Percentiles rank a stretch among this genome's conserved stretches.
These are phyloP conservation scores for Phalacrocorax brasilianus DNA, from an alignment of 2,113 vertebrate genomes.

Conservation along the genomic window DNA sequence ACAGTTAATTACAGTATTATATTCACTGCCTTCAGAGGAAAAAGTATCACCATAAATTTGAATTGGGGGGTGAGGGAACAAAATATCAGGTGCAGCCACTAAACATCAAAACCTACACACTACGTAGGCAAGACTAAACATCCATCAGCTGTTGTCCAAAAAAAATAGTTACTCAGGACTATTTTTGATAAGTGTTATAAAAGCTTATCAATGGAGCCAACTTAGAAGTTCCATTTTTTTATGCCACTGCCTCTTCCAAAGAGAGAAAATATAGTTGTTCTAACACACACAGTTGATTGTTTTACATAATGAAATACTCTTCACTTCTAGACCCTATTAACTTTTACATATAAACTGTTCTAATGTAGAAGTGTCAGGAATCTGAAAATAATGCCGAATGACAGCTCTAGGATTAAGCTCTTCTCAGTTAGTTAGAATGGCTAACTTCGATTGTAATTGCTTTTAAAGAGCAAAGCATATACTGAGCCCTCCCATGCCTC, in stretches of 20 bases:
- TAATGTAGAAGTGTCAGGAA: conserved; percentile 58
- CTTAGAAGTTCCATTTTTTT: background rate
- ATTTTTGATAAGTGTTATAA: background rate
- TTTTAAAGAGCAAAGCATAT: conserved; percentile 66
- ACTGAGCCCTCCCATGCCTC: conserved; percentile 41
- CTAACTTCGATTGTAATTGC: conserved; percentile 64
- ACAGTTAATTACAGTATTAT: conserved; percentile 8
- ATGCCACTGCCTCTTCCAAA: background rate
- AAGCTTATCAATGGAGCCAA: background rate
- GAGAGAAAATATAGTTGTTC: conserved; percentile 20
- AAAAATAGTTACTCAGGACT: background rate
- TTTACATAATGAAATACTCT: conserved; percentile 52
- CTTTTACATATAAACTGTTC: conserved; percentile 65
- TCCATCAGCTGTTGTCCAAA: background rate
- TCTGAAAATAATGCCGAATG: conserved; percentile 67
- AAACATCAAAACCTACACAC: background rate
- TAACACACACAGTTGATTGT: conserved; percentile 32
- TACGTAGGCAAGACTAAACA: background rate
- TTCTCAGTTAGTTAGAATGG: conserved; percentile 65
- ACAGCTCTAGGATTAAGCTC: conserved; percentile 73
- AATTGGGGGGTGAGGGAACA: background rate
- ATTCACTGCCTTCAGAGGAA: background rate
- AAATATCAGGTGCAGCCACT: background rate
- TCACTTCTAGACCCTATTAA: conserved; percentile 60
- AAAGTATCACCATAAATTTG: background rate